Percentiles rank a stretch among this genome's conserved stretches.
Evolutionary conservation across 2,113 vertebrate genomes (phyloP).

Genomic region (Athene noctua): DNA sequence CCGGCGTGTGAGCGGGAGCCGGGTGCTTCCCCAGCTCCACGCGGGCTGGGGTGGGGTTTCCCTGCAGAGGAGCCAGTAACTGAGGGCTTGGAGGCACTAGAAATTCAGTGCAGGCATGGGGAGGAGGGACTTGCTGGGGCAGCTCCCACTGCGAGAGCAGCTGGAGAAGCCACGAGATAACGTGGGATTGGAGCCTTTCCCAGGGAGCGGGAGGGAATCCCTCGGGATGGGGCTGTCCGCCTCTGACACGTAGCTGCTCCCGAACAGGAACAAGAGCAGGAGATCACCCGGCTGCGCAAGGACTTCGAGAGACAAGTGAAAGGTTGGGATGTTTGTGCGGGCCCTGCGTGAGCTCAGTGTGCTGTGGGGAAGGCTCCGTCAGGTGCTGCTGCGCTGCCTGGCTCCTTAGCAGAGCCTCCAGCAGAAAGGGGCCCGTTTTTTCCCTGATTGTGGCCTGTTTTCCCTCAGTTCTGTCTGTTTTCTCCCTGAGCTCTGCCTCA

Average conservation of each 20-base stretch:
- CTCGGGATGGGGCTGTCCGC: background rate
- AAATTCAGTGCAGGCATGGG: background rate
- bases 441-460: background rate
- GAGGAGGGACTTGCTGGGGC: background rate
- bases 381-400: background rate
- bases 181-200: background rate
- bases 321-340: slow-evolving; percentile 70
- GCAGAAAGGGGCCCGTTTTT: background rate
- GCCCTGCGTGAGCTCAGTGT: background rate
- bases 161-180: background rate
- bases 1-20: background rate
- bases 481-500: no score
- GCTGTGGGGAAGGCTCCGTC: background rate
- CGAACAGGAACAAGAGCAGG: slow-evolving; percentile 85
- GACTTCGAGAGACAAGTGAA: slow-evolving; percentile 79
- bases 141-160: background rate
- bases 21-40: background rate
- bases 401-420: background rate
- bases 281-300: slow-evolving; percentile 71
- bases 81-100: background rate
- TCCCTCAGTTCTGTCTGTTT: background rate
- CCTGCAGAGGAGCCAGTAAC: background rate
- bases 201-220: background rate
- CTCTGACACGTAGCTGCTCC: background rate
- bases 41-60: background rate